A percentile compares a stretch with the other conserved stretches of the same genome.
phyloP scores from a whole-genome alignment of 2,113 vertebrate genomes.

The Bubalus kerabau region DNA sequence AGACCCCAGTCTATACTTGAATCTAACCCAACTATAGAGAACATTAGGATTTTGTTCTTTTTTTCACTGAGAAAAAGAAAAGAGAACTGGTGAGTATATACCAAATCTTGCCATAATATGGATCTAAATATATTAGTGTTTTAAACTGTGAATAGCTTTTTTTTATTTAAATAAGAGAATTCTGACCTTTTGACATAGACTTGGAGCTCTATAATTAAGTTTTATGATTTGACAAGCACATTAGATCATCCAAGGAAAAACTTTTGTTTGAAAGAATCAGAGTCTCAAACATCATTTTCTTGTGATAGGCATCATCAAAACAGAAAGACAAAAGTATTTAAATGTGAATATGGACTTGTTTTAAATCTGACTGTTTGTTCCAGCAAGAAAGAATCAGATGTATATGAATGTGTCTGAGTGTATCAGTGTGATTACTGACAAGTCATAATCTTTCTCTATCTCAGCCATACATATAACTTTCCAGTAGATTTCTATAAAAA shows the following conservation, averaged over 20 bases:
- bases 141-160: neutral
- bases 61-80: neutral
- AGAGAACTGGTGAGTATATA: neutral
- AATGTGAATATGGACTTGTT: neutral
- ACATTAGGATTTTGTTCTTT: neutral
- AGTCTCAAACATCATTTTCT: neutral
- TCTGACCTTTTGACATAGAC: neutral
- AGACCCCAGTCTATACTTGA: neutral
- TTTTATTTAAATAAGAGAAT: neutral
- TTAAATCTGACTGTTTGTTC: neutral
- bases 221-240: neutral
- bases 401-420: neutral
- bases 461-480: neutral
- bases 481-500: neutral
- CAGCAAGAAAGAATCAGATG: neutral
- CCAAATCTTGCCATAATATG: neutral
- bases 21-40: neutral
- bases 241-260: neutral
- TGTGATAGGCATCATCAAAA: neutral
- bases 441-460: neutral
- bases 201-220: neutral
- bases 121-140: neutral
- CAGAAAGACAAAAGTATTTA: neutral
- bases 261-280: neutral
- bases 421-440: neutral